Percentiles rank a stretch among this genome's conserved stretches.
These are phyloP conservation scores for Glandiceps talaboti DNA, from an alignment of 53 echinoderm and acorn worm species.

Conservation along the genomic window DNA sequence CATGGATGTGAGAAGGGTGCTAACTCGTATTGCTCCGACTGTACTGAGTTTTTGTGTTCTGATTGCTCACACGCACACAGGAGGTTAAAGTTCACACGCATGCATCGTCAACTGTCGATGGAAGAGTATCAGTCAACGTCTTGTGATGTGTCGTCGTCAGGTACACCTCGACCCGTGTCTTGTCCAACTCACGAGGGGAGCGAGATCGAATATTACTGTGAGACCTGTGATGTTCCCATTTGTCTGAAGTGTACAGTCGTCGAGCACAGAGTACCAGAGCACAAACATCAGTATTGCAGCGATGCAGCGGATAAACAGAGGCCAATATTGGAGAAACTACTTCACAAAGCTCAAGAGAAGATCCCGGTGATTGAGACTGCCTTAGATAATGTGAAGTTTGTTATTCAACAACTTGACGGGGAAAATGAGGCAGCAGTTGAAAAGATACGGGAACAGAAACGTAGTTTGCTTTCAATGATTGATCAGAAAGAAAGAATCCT, in stretches of 20 bases:
- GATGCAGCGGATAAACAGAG: slow-evolving; percentile 50
- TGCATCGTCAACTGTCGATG: slow-evolving; percentile 55
- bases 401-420: background rate
- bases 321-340: slow-evolving; percentile 28
- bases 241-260: slow-evolving; percentile 71
- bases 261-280: slow-evolving; percentile 44
- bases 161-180: background rate
- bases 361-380: background rate
- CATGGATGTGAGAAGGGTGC: slow-evolving; percentile 85
- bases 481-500: background rate
- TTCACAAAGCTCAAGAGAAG: slow-evolving; percentile 50
- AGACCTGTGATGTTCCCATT: slow-evolving; percentile 86
- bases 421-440: background rate
- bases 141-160: background rate
- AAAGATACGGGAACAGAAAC: background rate
- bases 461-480: background rate
- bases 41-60: slow-evolving; percentile 69
- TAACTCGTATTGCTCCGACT: slow-evolving; percentile 73
- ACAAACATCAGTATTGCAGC: slow-evolving; percentile 46
- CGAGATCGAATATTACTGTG: slow-evolving; percentile 73
- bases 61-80: slow-evolving; percentile 89
- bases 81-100: slow-evolving; percentile 63
- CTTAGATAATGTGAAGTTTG: background rate
- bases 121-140: slow-evolving; percentile 64
- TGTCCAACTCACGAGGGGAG: slow-evolving; percentile 56